Conservation (phyloP, 2,113 vertebrate genomes). For the Brienomyrus longianalis region DNA sequence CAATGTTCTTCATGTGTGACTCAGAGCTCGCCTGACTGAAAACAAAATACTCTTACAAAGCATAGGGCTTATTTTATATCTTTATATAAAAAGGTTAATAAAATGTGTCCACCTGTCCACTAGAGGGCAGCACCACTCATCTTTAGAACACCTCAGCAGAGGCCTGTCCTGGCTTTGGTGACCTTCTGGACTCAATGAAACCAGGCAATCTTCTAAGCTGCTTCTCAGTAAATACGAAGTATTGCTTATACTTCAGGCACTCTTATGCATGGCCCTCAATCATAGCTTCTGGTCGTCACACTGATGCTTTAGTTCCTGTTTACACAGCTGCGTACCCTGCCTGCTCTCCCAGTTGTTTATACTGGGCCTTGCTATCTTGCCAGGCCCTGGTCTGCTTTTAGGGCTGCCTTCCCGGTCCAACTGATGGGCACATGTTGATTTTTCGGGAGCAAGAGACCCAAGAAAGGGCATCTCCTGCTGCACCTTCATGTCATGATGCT, state of each 20-base stretch:
- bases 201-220: background rate
- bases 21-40: background rate
- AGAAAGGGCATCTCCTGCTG: background rate
- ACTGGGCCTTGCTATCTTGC: background rate
- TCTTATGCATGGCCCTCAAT: background rate
- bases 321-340: background rate
- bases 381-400: background rate
- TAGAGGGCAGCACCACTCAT: conserved; percentile 1
- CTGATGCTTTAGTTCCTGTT: background rate
- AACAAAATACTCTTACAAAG: background rate
- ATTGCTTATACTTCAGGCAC: background rate
- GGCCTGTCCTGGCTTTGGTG: background rate
- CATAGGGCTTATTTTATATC: background rate
- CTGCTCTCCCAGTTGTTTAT: background rate
- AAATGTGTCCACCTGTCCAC: background rate
- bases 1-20: background rate
- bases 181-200: background rate
- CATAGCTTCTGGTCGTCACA: background rate
- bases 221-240: background rate
- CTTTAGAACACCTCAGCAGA: background rate
- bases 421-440: background rate
- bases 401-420: background rate
- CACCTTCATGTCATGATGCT: background rate
- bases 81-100: background rate
- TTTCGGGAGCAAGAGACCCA: background rate